Conservation (phyloP, 2,113 vertebrate species). For the Corythaeola cristata region DNA sequence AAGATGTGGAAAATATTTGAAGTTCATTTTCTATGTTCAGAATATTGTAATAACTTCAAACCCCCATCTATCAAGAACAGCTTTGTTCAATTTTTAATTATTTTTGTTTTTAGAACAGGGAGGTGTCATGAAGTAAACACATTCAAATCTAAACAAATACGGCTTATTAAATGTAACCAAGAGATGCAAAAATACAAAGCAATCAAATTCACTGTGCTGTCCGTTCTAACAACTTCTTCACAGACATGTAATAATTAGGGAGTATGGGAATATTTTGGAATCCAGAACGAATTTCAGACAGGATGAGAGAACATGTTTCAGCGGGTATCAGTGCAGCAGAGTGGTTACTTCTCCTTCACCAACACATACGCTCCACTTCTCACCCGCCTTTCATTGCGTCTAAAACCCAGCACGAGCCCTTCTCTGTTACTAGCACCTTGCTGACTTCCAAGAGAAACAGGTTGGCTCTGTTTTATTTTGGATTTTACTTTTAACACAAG, state of each 20-base stretch:
- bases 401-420: not conserved
- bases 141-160: not conserved
- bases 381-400: not conserved
- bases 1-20: not conserved
- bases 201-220: not conserved
- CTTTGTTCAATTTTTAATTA: not conserved
- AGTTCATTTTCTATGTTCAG: not conserved
- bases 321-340: not conserved
- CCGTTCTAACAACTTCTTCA: not conserved
- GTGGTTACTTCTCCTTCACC: not conserved
- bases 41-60: not conserved
- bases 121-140: not conserved
- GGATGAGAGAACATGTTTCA: not conserved
- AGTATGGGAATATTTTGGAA: not conserved
- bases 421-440: not conserved
- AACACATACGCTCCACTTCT: not conserved
- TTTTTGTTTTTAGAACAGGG: not conserved
- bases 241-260: not conserved
- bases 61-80: not conserved
- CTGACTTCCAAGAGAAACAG: conserved; percentile 10
- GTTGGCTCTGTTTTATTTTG: not conserved
- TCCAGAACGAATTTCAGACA: not conserved
- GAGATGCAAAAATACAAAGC: not conserved
- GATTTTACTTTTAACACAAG: not conserved
- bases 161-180: not conserved